Evolutionary conservation across 2,888 invertebrate genomes (phyloP), one percentile per base, ranked within the genome.

Genomic region (Griposia aprilina): DNA sequence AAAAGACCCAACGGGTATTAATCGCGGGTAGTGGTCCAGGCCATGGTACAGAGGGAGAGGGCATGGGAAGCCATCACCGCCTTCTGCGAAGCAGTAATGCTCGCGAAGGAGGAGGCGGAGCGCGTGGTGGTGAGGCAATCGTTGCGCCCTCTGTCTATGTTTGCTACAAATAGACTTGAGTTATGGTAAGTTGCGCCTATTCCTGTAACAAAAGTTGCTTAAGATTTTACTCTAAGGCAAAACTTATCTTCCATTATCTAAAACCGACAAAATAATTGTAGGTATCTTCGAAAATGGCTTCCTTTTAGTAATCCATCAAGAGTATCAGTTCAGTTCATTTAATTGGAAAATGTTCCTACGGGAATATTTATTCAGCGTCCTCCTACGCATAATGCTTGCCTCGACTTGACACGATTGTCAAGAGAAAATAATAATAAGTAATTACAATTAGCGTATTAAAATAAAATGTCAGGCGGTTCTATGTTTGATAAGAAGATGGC

Each of bases 241-340:
- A 36, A 41, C 3, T 52, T 30, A 41, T 77, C 77, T 63, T 63
- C 63, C 45, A 62, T 62, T 45, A 52, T 11, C n/a, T 57, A 26
- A 65, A 41, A 20, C 10, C 26, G 17, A 0, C 10, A 11, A 48
- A 65, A 57, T 66, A 23, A 76, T 26, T 15, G 5, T 26, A n/a
- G n/a, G n/a, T n/a, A 2, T 48, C 20, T 55, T 11, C 20, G 10
- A 48, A 23, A 65, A 65, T 3, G 10, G 3, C 26, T 78, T 65
- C 4, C 17, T 23, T 26, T 36, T 41, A 50, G 55, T 59, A 41
- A 77, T 78, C 50, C 17, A 41, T 78, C 55, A 76, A 57, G 36
- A 6, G 41, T 45, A 55, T 11, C 48, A 55, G n/a, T 17, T 5
- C 13, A n/a, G 1, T 45, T 62, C 30, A 30, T 17, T 69, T 23